Evolutionary conservation across 37 sponge, comb jelly and placozoan species (phyloP).

Genomic region (Ephydatia muelleri): DNA sequence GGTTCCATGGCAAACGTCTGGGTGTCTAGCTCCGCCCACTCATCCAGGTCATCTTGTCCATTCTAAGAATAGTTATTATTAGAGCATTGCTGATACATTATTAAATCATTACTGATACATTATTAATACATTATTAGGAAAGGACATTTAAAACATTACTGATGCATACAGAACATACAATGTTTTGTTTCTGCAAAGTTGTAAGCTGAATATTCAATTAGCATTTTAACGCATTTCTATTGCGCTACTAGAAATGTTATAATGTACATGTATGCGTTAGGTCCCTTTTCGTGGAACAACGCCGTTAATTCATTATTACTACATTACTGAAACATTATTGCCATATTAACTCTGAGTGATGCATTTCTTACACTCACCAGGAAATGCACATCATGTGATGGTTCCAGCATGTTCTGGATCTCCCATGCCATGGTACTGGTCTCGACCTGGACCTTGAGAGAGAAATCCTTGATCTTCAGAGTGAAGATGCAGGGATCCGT

Average conservation of each 20-base stretch:
- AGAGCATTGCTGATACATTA: too few relatives aligned
- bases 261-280: too few relatives aligned
- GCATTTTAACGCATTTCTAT: too few relatives aligned
- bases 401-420: slow-evolving; percentile 34
- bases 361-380: neutral
- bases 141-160: too few relatives aligned
- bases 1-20: neutral
- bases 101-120: too few relatives aligned
- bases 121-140: too few relatives aligned
- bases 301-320: too few relatives aligned
- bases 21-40: neutral
- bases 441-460: slow-evolving; percentile 41
- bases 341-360: slow-evolving; percentile 13
- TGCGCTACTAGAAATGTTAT: too few relatives aligned
- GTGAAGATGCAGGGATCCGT: slow-evolving; percentile 9
- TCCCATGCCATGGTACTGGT: slow-evolving; percentile 21
- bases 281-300: too few relatives aligned
- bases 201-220: too few relatives aligned
- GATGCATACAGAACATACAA: too few relatives aligned
- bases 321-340: neutral
- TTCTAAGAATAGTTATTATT: neutral
- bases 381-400: neutral
- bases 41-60: neutral
- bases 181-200: too few relatives aligned
- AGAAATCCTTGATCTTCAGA: neutral